Conservation (phyloP, 2,113 vertebrate species). For the Cacatua alba region DNA sequence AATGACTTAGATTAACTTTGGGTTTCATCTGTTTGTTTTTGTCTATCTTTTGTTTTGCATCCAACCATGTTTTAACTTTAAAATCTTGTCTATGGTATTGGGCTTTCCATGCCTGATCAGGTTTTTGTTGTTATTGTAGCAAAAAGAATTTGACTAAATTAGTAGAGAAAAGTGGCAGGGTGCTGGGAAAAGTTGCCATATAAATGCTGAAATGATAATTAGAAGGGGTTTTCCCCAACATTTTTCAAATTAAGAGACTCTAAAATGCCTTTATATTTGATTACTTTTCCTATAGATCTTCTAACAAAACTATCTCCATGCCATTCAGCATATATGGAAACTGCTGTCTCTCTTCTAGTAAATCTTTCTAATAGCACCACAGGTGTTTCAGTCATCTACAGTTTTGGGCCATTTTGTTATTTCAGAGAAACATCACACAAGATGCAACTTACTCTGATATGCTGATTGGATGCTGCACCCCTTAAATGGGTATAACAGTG, state of each 20-base stretch:
- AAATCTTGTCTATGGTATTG: neutral
- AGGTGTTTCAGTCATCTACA: neutral
- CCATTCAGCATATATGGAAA: neutral
- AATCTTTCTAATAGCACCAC: neutral
- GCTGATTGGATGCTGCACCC: neutral
- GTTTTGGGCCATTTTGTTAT: neutral
- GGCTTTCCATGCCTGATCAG: neutral
- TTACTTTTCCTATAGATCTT: neutral
- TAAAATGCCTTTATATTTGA: neutral
- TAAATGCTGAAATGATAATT: neutral
- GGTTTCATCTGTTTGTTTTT: neutral
- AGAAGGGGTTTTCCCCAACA: neutral
- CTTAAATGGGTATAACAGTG: neutral
- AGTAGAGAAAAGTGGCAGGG: neutral
- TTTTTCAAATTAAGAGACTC: neutral
- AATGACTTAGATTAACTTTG: constrained; percentile 17
- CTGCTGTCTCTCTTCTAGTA: neutral
- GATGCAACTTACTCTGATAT: neutral
- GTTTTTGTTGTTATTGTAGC: neutral
- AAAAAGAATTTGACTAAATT: neutral
- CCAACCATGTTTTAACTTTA: neutral
- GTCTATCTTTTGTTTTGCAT: neutral
- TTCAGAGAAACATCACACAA: neutral
- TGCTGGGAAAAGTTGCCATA: neutral
- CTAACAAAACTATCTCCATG: neutral